Conservation (phyloP, 2,888 invertebrate genomes). For the Cheilosia vernalis region DNA sequence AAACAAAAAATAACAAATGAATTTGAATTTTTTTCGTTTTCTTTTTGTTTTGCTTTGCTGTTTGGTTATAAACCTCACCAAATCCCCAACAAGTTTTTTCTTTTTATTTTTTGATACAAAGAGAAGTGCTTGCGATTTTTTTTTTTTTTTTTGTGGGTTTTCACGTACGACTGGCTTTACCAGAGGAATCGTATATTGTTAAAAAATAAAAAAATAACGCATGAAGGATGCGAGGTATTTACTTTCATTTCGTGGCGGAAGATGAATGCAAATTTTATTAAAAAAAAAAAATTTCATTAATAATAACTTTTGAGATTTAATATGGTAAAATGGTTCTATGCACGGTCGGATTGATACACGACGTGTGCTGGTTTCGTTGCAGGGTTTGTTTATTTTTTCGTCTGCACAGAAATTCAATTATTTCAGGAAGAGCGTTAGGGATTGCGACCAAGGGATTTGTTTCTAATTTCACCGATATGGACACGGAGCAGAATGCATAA, state of each 20-base stretch:
- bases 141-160: conserved; percentile 15
- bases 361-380: conserved; percentile 6
- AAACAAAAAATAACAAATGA: conserved; percentile 48
- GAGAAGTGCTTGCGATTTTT: conserved; percentile 16
- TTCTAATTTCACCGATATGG: no score
- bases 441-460: not conserved
- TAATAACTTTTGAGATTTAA: conserved; percentile 70
- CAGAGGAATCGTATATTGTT: conserved; percentile 19
- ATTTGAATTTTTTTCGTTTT: conserved; percentile 27
- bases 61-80: conserved; percentile 25
- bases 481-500: no score
- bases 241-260: conserved; percentile 37
- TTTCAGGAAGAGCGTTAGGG: not conserved
- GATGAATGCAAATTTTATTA: conserved; percentile 66
- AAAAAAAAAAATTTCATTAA: conserved; percentile 52
- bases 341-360: conserved; percentile 58
- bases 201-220: conserved; percentile 57
- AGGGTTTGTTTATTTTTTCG: not conserved
- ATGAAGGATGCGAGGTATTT: conserved; percentile 50
- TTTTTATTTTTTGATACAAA: conserved; percentile 3
- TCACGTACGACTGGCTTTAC: not conserved
- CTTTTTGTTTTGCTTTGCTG: conserved; percentile 1
- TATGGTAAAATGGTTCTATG: conserved; percentile 60
- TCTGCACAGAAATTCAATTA: conserved; percentile 31
- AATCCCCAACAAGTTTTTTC: conserved; percentile 20